These are phyloP conservation scores for Glossophaga mutica DNA, from an alignment of 2,797 vertebrate genomes.

Conservation along the genomic window DNA sequence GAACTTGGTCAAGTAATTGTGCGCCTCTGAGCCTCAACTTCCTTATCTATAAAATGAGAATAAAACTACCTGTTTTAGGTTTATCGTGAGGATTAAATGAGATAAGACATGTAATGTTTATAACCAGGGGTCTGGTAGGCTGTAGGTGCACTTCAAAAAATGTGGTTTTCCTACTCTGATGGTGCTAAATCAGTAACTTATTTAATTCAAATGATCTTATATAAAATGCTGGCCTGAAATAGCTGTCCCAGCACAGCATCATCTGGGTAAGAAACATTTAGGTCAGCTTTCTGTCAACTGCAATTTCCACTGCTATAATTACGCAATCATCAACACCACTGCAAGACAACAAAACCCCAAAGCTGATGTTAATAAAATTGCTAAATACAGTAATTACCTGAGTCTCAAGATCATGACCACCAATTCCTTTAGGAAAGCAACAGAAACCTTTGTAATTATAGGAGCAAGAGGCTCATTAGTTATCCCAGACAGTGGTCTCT, in stretches of 20 bases:
- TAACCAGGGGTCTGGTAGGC: neutral
- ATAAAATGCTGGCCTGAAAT: conserved; percentile 59
- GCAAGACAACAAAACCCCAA: conserved; percentile 39
- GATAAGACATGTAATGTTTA: neutral
- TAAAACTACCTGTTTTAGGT: conserved; percentile 25
- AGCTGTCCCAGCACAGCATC: conserved; percentile 57
- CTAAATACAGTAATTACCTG: conserved; percentile 56
- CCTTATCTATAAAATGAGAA: conserved; percentile 35
- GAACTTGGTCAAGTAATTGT: conserved; percentile 8
- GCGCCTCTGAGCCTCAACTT: conserved; percentile 3
- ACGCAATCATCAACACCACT: conserved; percentile 52
- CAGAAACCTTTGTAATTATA: conserved; percentile 41
- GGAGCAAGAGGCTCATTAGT: conserved; percentile 26
- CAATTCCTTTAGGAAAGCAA: conserved; percentile 33
- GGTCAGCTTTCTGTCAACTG: conserved; percentile 63
- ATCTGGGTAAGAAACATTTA: conserved; percentile 47
- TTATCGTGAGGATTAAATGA: conserved; percentile 35
- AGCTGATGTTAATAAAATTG: conserved; percentile 42
- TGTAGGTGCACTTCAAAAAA: neutral
- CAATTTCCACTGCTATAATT: conserved; percentile 54
- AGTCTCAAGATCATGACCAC: conserved; percentile 40
- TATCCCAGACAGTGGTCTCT: neutral
- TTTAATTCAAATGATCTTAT: conserved; percentile 60
- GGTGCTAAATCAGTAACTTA: conserved; percentile 41
- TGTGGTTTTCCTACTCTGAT: conserved; percentile 3